phyloP scores from a whole-genome alignment of 2,113 vertebrate species.

The Onychostoma macrolepis region DNA sequence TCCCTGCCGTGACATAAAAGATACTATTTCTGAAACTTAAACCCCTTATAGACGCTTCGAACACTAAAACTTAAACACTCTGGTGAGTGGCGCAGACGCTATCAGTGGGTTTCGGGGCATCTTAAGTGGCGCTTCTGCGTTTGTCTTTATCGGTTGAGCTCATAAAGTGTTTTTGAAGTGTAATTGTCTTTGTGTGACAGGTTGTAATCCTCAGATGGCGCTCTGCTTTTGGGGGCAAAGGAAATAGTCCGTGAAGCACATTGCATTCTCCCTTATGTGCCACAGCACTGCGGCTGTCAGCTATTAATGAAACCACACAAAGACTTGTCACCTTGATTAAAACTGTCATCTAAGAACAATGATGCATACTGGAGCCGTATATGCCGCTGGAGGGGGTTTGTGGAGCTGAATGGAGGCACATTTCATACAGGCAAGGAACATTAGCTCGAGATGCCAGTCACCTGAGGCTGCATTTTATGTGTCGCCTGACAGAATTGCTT shows the following conservation, averaged over 20 bases:
- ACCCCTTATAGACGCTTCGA: not conserved
- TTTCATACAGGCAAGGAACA: slow-evolving; percentile 47
- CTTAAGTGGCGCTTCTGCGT: slow-evolving; percentile 21
- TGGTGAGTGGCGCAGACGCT: not conserved
- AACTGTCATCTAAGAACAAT: slow-evolving; percentile 58
- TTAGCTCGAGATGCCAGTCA: slow-evolving; percentile 41
- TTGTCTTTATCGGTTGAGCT: slow-evolving; percentile 38
- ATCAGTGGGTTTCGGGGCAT: not conserved
- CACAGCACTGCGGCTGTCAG: slow-evolving; percentile 48
- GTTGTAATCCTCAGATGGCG: slow-evolving; percentile 43
- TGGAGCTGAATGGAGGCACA: slow-evolving; percentile 49
- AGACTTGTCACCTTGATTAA: slow-evolving; percentile 60
- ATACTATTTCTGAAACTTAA: slow-evolving; percentile 6
- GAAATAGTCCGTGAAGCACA: slow-evolving; percentile 50
- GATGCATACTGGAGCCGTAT: slow-evolving; percentile 48
- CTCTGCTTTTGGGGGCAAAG: slow-evolving; percentile 45
- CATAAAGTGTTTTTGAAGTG: slow-evolving; percentile 45
- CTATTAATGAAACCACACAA: slow-evolving; percentile 58
- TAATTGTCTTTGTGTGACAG: slow-evolving; percentile 48
- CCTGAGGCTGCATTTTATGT: slow-evolving; percentile 34
- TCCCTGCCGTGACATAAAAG: not conserved
- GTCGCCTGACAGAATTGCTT: slow-evolving; percentile 7
- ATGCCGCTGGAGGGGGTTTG: slow-evolving; percentile 51
- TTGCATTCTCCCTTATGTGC: slow-evolving; percentile 41
- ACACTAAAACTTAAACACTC: slow-evolving; percentile 13